phyloP scores from a whole-genome alignment of 2,797 vertebrate genomes.

The Pyrocephalus nanus region DNA sequence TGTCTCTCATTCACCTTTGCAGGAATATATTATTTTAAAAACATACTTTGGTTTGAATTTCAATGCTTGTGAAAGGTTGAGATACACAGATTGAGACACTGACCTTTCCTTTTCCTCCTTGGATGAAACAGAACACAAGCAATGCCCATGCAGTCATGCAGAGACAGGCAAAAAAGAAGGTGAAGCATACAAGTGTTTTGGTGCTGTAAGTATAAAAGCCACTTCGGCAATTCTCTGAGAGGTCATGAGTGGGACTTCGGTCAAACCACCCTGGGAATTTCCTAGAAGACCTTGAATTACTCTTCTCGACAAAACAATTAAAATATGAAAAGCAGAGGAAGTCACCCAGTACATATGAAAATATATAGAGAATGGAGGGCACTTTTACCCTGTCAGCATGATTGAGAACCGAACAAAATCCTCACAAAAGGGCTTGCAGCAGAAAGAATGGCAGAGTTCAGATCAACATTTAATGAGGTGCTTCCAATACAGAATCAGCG shows the following conservation, averaged over 20 bases:
- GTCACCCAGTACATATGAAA: background rate
- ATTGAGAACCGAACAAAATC: background rate
- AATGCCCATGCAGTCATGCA: background rate
- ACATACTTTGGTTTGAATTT: background rate
- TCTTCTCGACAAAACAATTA: slow-evolving; percentile 60
- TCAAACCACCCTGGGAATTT: background rate
- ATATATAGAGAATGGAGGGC: background rate
- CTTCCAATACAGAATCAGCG: background rate
- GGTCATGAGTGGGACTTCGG: background rate
- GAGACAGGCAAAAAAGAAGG: background rate
- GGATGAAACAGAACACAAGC: background rate
- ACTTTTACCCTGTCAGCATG: slow-evolving; percentile 19
- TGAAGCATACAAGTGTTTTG: background rate
- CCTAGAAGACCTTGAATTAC: slow-evolving; percentile 4
- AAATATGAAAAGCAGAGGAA: slow-evolving; percentile 52
- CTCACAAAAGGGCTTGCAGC: background rate
- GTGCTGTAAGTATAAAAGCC: slow-evolving; percentile 15
- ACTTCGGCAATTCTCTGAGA: background rate
- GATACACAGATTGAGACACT: background rate
- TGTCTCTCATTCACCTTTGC: background rate
- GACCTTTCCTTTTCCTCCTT: slow-evolving; percentile 42
- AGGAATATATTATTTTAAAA: slow-evolving; percentile 14
- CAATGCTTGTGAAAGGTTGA: slow-evolving; percentile 18
- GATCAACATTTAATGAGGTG: background rate
- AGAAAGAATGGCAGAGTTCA: slow-evolving; percentile 6